Conservation (phyloP, 1,140 invertebrate genomes). For the Paraescarpia echinospica region DNA sequence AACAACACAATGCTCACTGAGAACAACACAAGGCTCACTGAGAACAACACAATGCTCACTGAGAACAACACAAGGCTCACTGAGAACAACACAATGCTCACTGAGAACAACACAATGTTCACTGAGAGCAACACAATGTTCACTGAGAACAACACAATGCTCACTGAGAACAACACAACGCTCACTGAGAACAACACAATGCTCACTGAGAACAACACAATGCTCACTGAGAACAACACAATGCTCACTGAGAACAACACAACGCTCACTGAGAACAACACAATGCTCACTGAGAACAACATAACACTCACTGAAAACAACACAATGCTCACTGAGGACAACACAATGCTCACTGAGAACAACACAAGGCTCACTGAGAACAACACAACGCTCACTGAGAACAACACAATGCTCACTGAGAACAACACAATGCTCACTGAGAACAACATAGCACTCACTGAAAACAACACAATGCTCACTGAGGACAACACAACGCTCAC, state of each 20-base stretch:
- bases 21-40: background rate
- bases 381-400: background rate
- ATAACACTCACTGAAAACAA: background rate
- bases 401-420: too few species aligned
- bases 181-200: constrained; percentile 3
- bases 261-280: background rate
- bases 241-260: background rate
- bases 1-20: background rate
- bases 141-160: background rate
- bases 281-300: too few species aligned
- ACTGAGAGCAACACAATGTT: too few species aligned
- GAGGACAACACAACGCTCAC: background rate
- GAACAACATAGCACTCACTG: background rate
- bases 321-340: background rate
- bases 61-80: background rate
- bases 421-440: background rate
- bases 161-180: background rate
- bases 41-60: background rate
- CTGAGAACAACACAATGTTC: background rate
- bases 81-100: background rate
- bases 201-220: constrained; percentile 11
- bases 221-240: background rate
- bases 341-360: background rate
- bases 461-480: background rate
- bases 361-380: too few species aligned